Base-by-base conservation (phyloP, 1,140 invertebrate genomes). In the Drosophila littoralis region DNA sequence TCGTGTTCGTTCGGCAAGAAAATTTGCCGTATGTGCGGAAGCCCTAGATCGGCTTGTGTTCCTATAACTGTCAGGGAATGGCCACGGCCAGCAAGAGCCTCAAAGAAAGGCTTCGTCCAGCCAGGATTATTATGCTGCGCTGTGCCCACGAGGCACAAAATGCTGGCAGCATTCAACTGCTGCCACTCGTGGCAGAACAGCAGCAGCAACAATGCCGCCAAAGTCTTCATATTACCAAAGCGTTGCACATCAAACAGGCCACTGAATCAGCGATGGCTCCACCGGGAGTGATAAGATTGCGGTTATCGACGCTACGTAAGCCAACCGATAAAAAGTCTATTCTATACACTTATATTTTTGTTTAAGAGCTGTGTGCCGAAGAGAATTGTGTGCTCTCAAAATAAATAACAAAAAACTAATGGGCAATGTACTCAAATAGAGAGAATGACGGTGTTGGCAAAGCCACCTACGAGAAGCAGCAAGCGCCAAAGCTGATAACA, bases 101-200 rank as follows among this genome's bases (percentile, higher is more conserved):
- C 65, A 6, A 86, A 67, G 7, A 91, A 57, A 0, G 77, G 64
- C 2, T 45, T 61, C 4, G 71, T 58, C 84, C 84, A 89, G 13
- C 51, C 45, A 17, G 84, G 84, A 73, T 84, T 75, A 9, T 71
- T 63, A 12, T 81, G 67, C 22, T 46, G 12, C 12, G 84, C 17
- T 0, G 84, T 89, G 32, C 60, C 59, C 9, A 84, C 71, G n/a
- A 89, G 8, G 8, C 65, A 70, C 9, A 89, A 36, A 54, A 89
- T 89, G 5, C 71, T 48, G 0, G 77, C 80, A 0, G 54, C 75
- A 2, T 89, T 38, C 36, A 51, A 32, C 36, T 36, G 70, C 13
- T 55, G 55, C 72, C 58, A 69, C 8, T 33, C 22, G 22, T 6
- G 12, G 35, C 32, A 86, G 12, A 28, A 58, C 10, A 46, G 15